These are phyloP conservation scores for Crocodylus rhombifer DNA, from an alignment of 2,797 vertebrate species.

Conservation along the genomic window DNA sequence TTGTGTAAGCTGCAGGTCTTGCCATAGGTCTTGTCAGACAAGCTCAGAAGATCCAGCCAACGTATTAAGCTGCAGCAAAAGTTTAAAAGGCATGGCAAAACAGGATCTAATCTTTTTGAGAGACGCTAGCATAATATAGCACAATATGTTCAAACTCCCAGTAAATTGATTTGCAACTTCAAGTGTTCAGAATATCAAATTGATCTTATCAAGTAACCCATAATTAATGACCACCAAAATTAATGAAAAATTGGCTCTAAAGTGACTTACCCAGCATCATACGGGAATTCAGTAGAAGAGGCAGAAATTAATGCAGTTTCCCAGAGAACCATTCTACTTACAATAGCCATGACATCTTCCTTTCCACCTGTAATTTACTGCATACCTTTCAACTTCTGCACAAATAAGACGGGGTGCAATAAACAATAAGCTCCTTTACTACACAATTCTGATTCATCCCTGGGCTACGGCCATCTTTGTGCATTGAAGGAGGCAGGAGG, in stretches of 20 bases:
- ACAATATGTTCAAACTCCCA: neutral
- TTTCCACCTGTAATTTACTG: neutral
- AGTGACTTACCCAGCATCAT: neutral
- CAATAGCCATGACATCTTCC: neutral
- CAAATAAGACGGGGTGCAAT: no score
- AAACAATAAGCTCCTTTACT: no score
- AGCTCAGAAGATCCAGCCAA: no score
- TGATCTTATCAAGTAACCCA: neutral
- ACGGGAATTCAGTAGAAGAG: neutral
- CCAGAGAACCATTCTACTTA: neutral
- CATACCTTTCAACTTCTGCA: no score
- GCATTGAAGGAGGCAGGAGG: no score
- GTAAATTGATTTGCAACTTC: neutral
- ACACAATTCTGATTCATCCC: no score
- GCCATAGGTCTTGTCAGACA: no score
- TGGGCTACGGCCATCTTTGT: no score
- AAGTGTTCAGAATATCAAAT: neutral
- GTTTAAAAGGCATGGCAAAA: no score
- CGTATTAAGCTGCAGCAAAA: no score
- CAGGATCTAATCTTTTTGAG: neutral
- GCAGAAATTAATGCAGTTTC: neutral
- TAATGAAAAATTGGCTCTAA: neutral
- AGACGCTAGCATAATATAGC: neutral
- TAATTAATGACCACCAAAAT: neutral
- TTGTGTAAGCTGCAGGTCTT: no score